Percentiles rank a stretch among this genome's conserved stretches.
Conservation (phyloP, 2,113 vertebrate genomes). For the Ctenodactylus gundi region DNA sequence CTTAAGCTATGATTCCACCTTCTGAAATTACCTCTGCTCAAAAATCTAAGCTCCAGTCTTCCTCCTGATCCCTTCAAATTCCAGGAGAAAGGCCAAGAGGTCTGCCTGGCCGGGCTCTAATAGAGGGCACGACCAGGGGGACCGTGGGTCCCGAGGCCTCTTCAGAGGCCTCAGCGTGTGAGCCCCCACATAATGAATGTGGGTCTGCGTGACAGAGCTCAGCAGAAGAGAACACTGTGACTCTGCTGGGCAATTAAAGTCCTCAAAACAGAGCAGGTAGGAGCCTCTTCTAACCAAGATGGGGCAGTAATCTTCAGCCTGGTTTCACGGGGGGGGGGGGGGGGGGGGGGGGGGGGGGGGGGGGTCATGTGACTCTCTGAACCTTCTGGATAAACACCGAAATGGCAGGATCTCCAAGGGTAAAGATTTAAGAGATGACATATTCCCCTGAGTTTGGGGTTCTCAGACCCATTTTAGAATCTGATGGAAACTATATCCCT, state of each 20-base stretch:
- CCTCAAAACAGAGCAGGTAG: slow-evolving; percentile 22
- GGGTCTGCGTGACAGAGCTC: slow-evolving; percentile 33
- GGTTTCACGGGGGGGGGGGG: not conserved
- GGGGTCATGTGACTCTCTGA: not conserved
- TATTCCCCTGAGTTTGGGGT: not conserved
- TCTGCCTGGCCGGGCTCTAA: slow-evolving; percentile 75
- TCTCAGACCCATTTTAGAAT: not conserved
- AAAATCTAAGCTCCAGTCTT: slow-evolving; percentile 83
- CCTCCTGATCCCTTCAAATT: slow-evolving; percentile 84
- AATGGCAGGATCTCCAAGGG: not conserved
- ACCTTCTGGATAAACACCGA: not conserved
- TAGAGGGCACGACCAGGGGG: slow-evolving; percentile 77
- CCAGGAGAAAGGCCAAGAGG: slow-evolving; percentile 76
- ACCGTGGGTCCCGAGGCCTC: slow-evolving; percentile 57
- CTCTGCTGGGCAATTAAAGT: slow-evolving; percentile 52
- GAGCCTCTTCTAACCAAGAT: not conserved
- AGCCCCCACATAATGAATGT: slow-evolving; percentile 64
- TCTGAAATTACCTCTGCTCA: slow-evolving; percentile 86
- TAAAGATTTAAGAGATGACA: not conserved
- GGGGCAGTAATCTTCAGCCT: not conserved
- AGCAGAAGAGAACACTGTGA: not conserved
- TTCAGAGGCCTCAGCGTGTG: slow-evolving; percentile 9
- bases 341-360: too few relatives aligned
- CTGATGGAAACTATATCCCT: not conserved
- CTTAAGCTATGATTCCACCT: slow-evolving; percentile 85